phyloP scores from a whole-genome alignment of 2,113 vertebrate genomes.

The Pseudolaguvia tuberculata region DNA sequence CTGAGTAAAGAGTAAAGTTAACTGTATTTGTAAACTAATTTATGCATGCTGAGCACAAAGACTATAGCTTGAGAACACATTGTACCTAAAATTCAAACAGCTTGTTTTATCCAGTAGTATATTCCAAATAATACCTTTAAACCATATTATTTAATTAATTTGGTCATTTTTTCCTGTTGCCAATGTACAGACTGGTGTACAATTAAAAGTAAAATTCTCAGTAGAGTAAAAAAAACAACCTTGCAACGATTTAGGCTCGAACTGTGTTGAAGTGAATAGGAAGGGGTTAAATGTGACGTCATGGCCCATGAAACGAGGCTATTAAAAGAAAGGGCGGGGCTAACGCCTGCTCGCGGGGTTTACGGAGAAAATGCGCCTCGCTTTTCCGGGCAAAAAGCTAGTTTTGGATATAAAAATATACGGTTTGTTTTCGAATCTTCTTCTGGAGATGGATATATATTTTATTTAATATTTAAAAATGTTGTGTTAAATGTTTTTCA shows the following conservation, averaged over 20 bases:
- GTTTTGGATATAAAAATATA: constrained; percentile 47
- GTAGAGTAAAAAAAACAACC: constrained; percentile 1
- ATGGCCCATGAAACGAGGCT: constrained; percentile 64
- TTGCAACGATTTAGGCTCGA: neutral
- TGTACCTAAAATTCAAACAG: neutral
- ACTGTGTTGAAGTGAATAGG: constrained; percentile 37
- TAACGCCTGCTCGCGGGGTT: constrained; percentile 51
- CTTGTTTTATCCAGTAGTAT: neutral
- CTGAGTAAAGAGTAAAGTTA: too few relatives aligned
- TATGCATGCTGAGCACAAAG: neutral
- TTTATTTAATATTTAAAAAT: constrained; percentile 46
- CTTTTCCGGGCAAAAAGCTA: constrained; percentile 51
- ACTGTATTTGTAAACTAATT: neutral
- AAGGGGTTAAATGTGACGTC: constrained; percentile 72
- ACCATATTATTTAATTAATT: neutral
- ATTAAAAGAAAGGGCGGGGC: constrained; percentile 57
- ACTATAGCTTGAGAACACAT: neutral
- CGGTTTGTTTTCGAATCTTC: constrained; percentile 31
- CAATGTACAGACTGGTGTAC: neutral
- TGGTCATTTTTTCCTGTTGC: neutral
- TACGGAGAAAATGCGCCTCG: constrained; percentile 50
- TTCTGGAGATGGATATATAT: constrained; percentile 15
- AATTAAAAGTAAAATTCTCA: neutral
- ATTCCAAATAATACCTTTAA: neutral
- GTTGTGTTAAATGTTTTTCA: constrained; percentile 35